Conservation (phyloP, 1,140 invertebrate species). For the Stegodyphus mimosarum region DNA sequence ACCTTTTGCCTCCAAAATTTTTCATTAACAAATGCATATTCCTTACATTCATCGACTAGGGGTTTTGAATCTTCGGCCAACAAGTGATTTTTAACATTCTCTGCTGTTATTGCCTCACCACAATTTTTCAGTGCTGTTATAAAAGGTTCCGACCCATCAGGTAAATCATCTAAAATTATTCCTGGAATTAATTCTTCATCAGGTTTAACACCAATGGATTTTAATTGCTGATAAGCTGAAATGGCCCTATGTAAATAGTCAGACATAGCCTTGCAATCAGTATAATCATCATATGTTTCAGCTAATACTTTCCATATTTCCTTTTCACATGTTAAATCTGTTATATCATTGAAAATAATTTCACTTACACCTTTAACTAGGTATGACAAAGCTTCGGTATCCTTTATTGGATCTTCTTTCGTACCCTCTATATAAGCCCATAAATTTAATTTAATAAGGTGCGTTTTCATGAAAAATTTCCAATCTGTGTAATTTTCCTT, state of each 20-base stretch:
- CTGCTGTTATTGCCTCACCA: conserved; percentile 16
- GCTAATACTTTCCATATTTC: background rate
- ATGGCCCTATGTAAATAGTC: too few relatives aligned
- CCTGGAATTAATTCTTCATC: conserved; percentile 19
- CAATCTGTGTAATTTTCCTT: too few relatives aligned
- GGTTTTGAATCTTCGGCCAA: conserved; percentile 2
- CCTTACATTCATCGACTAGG: background rate
- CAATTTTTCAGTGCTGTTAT: conserved; percentile 30
- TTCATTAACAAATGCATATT: background rate
- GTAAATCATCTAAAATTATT: conserved; percentile 22
- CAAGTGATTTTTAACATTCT: conserved; percentile 1
- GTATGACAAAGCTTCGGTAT: too few relatives aligned
- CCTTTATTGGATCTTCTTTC: too few relatives aligned
- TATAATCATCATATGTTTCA: background rate
- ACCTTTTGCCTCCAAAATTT: background rate
- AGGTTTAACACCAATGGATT: too few relatives aligned
- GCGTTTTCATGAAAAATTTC: too few relatives aligned
- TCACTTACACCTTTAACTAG: too few relatives aligned
- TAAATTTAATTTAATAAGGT: too few relatives aligned
- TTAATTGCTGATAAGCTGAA: too few relatives aligned
- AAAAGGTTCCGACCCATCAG: conserved; percentile 10
- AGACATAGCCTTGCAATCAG: background rate
- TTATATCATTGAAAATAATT: conserved; percentile 30
- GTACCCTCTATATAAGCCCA: too few relatives aligned
- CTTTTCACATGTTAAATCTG: conserved; percentile 3